Evolutionary conservation across 2,113 vertebrate genomes (phyloP).

Genomic region (Serinus canaria): DNA sequence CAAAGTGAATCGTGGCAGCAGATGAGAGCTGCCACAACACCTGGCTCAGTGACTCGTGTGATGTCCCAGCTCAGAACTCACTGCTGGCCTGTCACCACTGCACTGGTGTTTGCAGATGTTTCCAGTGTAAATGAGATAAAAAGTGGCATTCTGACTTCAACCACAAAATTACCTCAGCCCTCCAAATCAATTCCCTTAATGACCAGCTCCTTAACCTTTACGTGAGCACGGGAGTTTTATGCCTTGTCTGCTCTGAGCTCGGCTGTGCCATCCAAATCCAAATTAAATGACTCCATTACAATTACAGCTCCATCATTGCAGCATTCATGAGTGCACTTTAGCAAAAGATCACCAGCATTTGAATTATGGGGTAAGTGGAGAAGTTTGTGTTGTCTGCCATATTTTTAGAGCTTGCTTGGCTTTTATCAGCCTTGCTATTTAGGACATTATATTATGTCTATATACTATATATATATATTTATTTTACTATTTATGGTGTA

Average conservation of each 20-base stretch:
- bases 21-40: neutral
- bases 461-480: neutral
- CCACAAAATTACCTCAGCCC: neutral
- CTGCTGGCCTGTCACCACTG: neutral
- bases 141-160: neutral
- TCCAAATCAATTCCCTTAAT: slow-evolving; percentile 17
- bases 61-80: neutral
- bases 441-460: neutral
- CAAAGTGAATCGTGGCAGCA: neutral
- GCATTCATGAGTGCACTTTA: slow-evolving; percentile 6
- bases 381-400: neutral
- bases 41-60: neutral
- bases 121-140: neutral
- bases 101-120: neutral
- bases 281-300: slow-evolving; percentile 54
- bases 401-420: neutral
- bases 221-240: neutral
- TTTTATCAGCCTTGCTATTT: neutral
- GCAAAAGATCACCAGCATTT: slow-evolving; percentile 8
- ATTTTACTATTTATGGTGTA: neutral
- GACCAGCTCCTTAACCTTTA: neutral
- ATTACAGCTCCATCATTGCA: slow-evolving; percentile 12
- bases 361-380: slow-evolving; percentile 16
- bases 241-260: neutral
- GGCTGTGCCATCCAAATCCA: slow-evolving; percentile 13